Conservation (phyloP, 2,888 invertebrate genomes). For the Harpagoxenus sublaevis region DNA sequence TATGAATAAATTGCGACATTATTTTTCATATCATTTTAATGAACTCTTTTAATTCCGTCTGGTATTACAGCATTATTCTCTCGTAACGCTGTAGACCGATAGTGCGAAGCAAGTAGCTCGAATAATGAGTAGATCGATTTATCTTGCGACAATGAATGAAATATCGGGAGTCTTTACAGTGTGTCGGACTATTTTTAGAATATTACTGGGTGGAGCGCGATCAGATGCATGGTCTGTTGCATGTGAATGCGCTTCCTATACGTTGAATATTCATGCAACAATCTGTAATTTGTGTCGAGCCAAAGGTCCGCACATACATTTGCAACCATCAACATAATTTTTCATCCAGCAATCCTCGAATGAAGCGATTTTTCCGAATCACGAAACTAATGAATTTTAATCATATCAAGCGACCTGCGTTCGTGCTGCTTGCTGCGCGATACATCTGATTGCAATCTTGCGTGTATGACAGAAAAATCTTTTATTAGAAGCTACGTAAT, state of each 20-base stretch:
- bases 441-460: slow-evolving; percentile 48
- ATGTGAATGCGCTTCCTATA: slow-evolving; percentile 61
- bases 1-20: background rate
- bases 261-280: slow-evolving; percentile 66
- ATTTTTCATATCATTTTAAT: slow-evolving; percentile 4
- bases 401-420: slow-evolving; percentile 43
- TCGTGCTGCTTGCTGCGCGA: slow-evolving; percentile 38
- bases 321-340: slow-evolving; percentile 57
- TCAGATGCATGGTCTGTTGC: slow-evolving; percentile 65
- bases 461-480: slow-evolving; percentile 49
- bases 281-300: slow-evolving; percentile 52
- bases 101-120: background rate
- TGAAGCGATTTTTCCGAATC: slow-evolving; percentile 53
- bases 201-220: slow-evolving; percentile 47
- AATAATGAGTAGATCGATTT: slow-evolving; percentile 58
- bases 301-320: slow-evolving; percentile 53
- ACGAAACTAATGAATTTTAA: slow-evolving; percentile 59
- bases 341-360: slow-evolving; percentile 53
- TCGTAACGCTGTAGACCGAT: background rate
- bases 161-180: slow-evolving; percentile 44
- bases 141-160: slow-evolving; percentile 58
- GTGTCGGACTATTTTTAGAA: slow-evolving; percentile 41
- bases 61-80: background rate
- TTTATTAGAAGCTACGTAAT: slow-evolving; percentile 42
- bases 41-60: background rate